Conservation (phyloP, 2,797 vertebrate genomes). For the Dallia pectoralis region DNA sequence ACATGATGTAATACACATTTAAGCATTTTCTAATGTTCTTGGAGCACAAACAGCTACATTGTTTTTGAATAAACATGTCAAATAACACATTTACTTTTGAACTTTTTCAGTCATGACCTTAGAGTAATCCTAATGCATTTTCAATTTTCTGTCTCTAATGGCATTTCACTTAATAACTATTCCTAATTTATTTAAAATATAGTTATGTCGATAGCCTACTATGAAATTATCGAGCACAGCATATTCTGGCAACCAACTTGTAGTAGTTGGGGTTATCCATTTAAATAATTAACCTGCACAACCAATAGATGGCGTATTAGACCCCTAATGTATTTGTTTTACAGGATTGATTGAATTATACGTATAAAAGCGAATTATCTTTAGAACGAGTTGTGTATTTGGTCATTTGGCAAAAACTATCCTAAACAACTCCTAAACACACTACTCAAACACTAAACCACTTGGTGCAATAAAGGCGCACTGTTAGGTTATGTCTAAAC, state of each 20-base stretch:
- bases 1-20: background rate
- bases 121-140: too few species aligned
- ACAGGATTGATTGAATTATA: background rate
- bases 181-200: too few species aligned
- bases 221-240: too few species aligned
- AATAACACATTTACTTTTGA: background rate
- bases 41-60: slow-evolving; percentile 5
- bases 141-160: too few species aligned
- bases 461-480: background rate
- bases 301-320: slow-evolving; percentile 13
- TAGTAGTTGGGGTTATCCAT: background rate
- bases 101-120: too few species aligned
- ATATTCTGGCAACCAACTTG: too few species aligned
- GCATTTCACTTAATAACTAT: too few species aligned
- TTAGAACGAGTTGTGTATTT: background rate
- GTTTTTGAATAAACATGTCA: slow-evolving; percentile 6
- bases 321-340: background rate
- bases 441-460: background rate
- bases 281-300: background rate
- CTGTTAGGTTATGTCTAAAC: too few species aligned
- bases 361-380: background rate
- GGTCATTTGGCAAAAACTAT: background rate
- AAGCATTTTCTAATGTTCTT: background rate
- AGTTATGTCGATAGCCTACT: too few species aligned
- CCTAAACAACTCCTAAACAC: background rate